phyloP scores from a whole-genome alignment of 1,140 invertebrate species.

The Asobara japonica region DNA sequence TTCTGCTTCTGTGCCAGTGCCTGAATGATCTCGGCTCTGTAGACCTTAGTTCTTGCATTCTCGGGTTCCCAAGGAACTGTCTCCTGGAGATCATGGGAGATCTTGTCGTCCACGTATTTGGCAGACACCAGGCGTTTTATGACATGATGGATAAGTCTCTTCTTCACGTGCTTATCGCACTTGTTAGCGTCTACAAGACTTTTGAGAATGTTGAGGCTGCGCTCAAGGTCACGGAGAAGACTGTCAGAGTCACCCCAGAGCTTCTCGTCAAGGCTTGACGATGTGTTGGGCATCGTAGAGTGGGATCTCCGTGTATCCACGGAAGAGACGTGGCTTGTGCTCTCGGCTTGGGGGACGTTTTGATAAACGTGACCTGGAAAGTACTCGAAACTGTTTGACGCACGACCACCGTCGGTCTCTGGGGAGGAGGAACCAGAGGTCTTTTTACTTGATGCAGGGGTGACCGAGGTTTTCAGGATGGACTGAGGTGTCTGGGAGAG shows the following conservation, averaged over 20 bases:
- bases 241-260: conserved; percentile 62
- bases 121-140: conserved; percentile 62
- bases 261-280: conserved; percentile 63
- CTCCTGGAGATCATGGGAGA: conserved; percentile 57
- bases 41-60: conserved; percentile 59
- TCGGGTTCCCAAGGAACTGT: conserved; percentile 63
- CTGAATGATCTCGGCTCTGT: conserved; percentile 57
- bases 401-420: conserved; percentile 57
- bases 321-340: conserved; percentile 52
- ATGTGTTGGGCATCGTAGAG: conserved; percentile 63
- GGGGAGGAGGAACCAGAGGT: conserved; percentile 15
- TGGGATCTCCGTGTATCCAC: conserved; percentile 54
- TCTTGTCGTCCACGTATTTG: conserved; percentile 61
- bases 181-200: conserved; percentile 62
- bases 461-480: conserved; percentile 51
- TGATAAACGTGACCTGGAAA: conserved; percentile 65
- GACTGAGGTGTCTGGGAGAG: conserved; percentile 48
- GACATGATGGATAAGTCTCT: conserved; percentile 63
- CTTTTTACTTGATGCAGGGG: conserved; percentile 23
- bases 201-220: conserved; percentile 62
- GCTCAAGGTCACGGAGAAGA: conserved; percentile 60
- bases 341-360: conserved; percentile 54
- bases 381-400: conserved; percentile 66
- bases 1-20: conserved; percentile 53
- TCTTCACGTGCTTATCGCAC: conserved; percentile 59